phyloP scores from a whole-genome alignment of 1,140 invertebrate genomes.

The Caerostris darwini region DNA sequence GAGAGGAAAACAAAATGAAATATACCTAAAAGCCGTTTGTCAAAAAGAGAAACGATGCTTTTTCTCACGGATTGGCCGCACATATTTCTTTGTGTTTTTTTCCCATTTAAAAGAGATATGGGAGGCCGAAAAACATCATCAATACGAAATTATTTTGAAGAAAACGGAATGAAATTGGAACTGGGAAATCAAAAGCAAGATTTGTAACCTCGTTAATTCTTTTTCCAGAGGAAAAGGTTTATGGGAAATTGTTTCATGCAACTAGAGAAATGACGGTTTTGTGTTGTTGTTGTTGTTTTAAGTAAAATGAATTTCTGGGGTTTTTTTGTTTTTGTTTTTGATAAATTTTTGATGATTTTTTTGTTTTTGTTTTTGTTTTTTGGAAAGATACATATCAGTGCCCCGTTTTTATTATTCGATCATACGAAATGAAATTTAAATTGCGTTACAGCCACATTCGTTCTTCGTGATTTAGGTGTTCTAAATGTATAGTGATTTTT shows the following conservation, averaged over 20 bases:
- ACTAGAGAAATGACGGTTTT: background rate
- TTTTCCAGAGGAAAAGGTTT: background rate
- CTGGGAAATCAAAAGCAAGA: background rate
- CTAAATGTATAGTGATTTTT: too few species aligned
- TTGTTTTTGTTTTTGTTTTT: too few species aligned
- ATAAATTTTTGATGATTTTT: too few species aligned
- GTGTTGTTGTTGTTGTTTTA: background rate
- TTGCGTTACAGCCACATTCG: too few species aligned
- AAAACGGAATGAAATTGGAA: background rate
- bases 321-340: too few species aligned
- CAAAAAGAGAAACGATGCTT: slow-evolving; percentile 53
- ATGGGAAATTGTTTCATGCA: background rate
- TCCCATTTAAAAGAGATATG: background rate
- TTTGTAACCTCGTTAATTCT: background rate
- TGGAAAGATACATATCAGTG: too few species aligned
- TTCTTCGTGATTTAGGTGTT: too few species aligned
- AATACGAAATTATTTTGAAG: background rate
- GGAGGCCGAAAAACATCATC: background rate
- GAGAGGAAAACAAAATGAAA: slow-evolving; percentile 40
- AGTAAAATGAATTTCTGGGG: too few species aligned
- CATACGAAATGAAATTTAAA: too few species aligned
- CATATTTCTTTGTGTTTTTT: slow-evolving; percentile 14
- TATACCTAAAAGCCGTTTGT: slow-evolving; percentile 56
- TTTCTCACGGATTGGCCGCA: background rate
- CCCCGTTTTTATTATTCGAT: too few species aligned